Base-by-base conservation (phyloP, 1,140 invertebrate genomes). In the Brachionus rubens region DNA sequence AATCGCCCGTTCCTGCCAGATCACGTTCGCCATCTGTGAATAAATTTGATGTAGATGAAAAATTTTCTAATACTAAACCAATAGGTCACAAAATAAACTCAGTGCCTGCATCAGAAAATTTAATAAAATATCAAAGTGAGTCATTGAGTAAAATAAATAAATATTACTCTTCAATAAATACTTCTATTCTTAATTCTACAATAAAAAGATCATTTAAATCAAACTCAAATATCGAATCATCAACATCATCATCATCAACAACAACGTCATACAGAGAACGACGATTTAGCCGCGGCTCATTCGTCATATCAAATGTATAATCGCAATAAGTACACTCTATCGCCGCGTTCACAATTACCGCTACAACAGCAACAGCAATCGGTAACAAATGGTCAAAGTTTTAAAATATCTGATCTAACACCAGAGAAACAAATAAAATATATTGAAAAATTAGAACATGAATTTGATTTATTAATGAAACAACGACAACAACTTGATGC, bases 121-220 rank as follows among this genome's bases (percentile, higher is more conserved):
- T 65, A 46, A 43, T 65, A 41, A 36, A 41, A 43, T 65, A 41
- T 36, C 59, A 65, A 65, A 65, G 59, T 65, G 59, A 65, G 59
- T 65, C 59, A 65, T 65, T 65, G 36, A 65, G 59, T 43, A 65
- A 65, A 43, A 65, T 43, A 65, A 65, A 65, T 65, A 65, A 65
- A 43, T 26, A 65, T 59, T 59, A 59, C 43, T 24, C 33, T 65
- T 65, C 40, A 43, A 43, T 43, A 62, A n/a, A n/a, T 36, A 5
- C 33, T 36, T 36, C 33, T 5, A 36, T 36, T 5, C 41, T 43
- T 41, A 65, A 16, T 65, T 65, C 40, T 43, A 65, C 59, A 65
- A 65, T 65, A 65, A 65, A 65, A 65, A 65, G 59, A 65, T 65
- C 59, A 65, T 65, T 65, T 65, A 65, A 65, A 65, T 43, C 59